Conservation (phyloP, 2,888 invertebrate species). For the Orchestes rusci region DNA sequence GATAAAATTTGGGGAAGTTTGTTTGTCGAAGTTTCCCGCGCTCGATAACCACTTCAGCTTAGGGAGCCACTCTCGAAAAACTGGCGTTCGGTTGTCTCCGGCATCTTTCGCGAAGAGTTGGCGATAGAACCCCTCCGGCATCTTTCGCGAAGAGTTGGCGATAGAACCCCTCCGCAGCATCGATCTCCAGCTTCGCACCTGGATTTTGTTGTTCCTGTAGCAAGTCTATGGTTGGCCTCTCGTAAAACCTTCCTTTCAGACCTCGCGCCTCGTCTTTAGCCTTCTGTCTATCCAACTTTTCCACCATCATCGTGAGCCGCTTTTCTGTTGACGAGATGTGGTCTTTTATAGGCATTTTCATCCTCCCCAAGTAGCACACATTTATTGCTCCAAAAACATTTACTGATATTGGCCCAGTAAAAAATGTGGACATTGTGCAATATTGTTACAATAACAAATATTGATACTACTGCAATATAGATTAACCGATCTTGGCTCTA, state of each 20-base stretch:
- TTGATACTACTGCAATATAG: too few relatives aligned
- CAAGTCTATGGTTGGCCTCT: conserved; percentile 3
- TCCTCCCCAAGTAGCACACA: too few relatives aligned
- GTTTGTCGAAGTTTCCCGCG: not conserved
- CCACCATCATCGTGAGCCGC: not conserved
- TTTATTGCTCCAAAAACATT: too few relatives aligned
- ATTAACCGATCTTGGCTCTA: too few relatives aligned
- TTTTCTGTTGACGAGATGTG: not conserved
- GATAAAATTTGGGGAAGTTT: not conserved
- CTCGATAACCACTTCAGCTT: not conserved
- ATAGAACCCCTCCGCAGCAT: conserved; percentile 1
- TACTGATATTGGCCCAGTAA: too few relatives aligned
- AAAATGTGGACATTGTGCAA: too few relatives aligned
- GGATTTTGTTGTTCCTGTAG: not conserved
- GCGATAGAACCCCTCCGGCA: too few relatives aligned
- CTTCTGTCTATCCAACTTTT: not conserved
- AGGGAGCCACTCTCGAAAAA: not conserved
- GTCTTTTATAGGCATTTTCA: not conserved
- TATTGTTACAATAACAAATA: too few relatives aligned
- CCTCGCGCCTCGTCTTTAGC: not conserved
- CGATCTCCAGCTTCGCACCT: not conserved
- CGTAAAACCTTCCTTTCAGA: not conserved
- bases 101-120: not conserved
- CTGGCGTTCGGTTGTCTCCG: not conserved
- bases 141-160: too few relatives aligned